These are phyloP conservation scores for Chionoecetes opilio DNA, from an alignment of 1,140 invertebrate genomes.

Conservation along the genomic window DNA sequence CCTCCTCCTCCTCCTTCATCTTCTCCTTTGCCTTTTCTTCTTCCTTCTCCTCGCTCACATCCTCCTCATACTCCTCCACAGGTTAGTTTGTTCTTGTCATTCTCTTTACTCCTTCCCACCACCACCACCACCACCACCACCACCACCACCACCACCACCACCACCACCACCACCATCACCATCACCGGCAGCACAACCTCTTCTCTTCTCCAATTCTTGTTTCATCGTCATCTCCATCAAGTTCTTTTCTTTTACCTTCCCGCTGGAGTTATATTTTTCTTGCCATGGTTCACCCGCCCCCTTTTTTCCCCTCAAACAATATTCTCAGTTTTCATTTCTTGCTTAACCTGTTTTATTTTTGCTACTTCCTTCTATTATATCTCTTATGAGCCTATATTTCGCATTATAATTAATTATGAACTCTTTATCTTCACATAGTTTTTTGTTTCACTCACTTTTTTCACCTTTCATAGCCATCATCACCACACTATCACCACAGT, in stretches of 20 bases:
- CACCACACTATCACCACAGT: background rate
- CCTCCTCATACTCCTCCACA: background rate
- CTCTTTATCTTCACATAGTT: too few species aligned
- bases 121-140: background rate
- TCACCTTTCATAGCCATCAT: background rate
- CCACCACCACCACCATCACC: too few species aligned
- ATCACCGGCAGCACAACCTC: too few species aligned
- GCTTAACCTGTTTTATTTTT: too few species aligned
- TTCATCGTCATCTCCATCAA: conserved; percentile 8
- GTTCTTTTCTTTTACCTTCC: background rate
- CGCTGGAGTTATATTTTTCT: too few species aligned
- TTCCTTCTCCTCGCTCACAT: background rate
- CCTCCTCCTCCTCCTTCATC: background rate
- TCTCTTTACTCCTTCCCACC: background rate
- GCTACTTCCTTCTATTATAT: too few species aligned
- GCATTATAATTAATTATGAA: too few species aligned
- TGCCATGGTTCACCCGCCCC: too few species aligned
- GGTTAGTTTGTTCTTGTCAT: background rate
- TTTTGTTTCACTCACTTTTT: background rate
- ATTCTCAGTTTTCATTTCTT: too few species aligned
- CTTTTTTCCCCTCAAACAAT: too few species aligned
- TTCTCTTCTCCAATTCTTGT: too few species aligned
- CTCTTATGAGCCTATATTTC: too few species aligned
- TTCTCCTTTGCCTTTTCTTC: background rate
- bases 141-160: background rate